A percentile compares a stretch with the other conserved stretches of the same genome.
These are phyloP conservation scores for Crotalus horridus DNA, from an alignment of 2,113 vertebrate species.

Conservation along the genomic window DNA sequence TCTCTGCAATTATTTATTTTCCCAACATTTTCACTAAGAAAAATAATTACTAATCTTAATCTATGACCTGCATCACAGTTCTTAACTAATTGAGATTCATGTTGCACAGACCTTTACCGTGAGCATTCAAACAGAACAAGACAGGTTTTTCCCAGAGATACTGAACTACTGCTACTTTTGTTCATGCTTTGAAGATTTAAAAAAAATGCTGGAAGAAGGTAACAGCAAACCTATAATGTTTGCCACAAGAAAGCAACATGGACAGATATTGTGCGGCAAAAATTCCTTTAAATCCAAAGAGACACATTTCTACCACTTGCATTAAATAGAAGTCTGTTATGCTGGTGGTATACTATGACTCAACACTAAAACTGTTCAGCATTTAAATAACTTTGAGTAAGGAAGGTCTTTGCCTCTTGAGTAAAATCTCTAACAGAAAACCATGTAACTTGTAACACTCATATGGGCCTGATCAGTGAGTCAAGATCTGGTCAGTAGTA, in stretches of 20 bases:
- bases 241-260: neutral
- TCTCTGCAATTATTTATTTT: neutral
- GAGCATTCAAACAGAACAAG: constrained; percentile 13
- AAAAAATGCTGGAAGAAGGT: neutral
- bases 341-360: neutral
- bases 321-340: neutral
- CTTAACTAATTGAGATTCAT: constrained; percentile 21
- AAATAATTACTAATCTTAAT: neutral
- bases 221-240: neutral
- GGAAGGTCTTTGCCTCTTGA: neutral
- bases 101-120: neutral
- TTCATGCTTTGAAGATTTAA: neutral
- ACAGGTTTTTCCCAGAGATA: neutral
- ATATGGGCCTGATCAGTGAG: neutral
- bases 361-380: constrained; percentile 4
- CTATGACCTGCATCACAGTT: neutral
- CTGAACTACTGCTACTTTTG: neutral
- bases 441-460: neutral
- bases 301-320: constrained; percentile 6
- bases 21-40: neutral
- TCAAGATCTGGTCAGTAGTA: neutral
- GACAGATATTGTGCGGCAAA: neutral
- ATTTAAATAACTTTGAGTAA: neutral
- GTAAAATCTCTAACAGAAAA: neutral
- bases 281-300: constrained; percentile 38